Base-by-base conservation (phyloP, 2,113 vertebrate species). In the Cebus imitator region DNA sequence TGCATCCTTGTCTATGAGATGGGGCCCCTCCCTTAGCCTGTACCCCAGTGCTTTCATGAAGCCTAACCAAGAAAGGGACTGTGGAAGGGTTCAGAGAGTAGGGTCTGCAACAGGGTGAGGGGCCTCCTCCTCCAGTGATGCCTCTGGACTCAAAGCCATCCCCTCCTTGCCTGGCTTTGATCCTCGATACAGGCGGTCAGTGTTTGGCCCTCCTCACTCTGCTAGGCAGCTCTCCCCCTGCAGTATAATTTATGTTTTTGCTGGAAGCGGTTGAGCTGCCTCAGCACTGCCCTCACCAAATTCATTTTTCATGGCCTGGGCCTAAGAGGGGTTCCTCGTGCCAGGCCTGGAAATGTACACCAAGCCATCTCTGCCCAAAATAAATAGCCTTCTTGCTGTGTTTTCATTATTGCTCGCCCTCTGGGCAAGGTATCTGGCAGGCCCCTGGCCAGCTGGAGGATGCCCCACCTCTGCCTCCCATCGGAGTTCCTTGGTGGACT, bases 241-340 rank as follows among this genome's bases (percentile, higher is more conserved):
- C 55, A 50, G 68, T 57, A 61, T 82, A 57, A 87, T 90, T 94
- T 83, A 1, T 97, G 37, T 96, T 97, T 97, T 91, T 96, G 85
- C 97, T 98, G 97, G 97, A 98, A 93, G 87, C 37, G 0, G 0
- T 48, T 7, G 72, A 45, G 94, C 97, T 93, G 95, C 84, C 97
- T 98, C 97, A 97, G 98, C 97, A 95, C 57, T 89, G 0, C 79
- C 55, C 72, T 97, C 82, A 97, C 95, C 89, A 94, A 93, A 96
- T 96, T 87, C 97, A 91, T 97, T 97, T 97, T 97, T 95, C 95
- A 98, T 95, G 95, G 97, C 76, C 90, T 81, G 91, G 40, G 87
- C 90, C 85, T 85, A 27, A 40, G 89, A 96, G 90, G 57, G 57
- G 30, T 50, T 91, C 68, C 50, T 89, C 0, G 10, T 95, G 97